These are phyloP conservation scores for Cactoblastis cactorum DNA, from an alignment of 2,888 invertebrate species.

Conservation along the genomic window DNA sequence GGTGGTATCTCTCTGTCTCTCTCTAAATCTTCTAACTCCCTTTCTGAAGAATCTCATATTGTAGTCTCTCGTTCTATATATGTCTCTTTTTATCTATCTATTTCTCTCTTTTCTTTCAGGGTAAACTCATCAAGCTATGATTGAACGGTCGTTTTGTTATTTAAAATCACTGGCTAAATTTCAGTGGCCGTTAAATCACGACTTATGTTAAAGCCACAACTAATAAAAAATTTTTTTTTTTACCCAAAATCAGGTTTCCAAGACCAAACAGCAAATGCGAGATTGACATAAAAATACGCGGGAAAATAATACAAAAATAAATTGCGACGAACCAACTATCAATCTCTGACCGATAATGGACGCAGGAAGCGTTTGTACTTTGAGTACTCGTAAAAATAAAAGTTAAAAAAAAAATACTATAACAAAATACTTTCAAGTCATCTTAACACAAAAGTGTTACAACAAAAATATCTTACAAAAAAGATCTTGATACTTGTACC, in stretches of 20 bases:
- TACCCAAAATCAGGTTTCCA: neutral
- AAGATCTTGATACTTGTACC: conserved; percentile 13
- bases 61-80: too few relatives aligned
- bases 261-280: neutral
- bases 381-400: conserved; percentile 29
- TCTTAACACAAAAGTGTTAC: conserved; percentile 17
- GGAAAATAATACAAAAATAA: neutral
- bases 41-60: too few relatives aligned
- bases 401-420: conserved; percentile 18
- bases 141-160: too few relatives aligned
- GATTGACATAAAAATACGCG: neutral
- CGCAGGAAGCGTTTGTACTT: conserved; percentile 31
- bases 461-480: conserved; percentile 14
- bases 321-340: neutral
- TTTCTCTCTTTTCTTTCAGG: too few relatives aligned
- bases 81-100: too few relatives aligned
- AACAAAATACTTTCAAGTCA: conserved; percentile 19
- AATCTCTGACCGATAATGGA: neutral
- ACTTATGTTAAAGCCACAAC: too few relatives aligned
- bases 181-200: too few relatives aligned
- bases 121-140: too few relatives aligned
- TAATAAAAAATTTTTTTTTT: too few relatives aligned
- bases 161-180: too few relatives aligned
- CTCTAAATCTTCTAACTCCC: too few relatives aligned
- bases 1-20: too few relatives aligned